phyloP scores from a whole-genome alignment of 2,888 invertebrate genomes.

The Seira musarum region DNA sequence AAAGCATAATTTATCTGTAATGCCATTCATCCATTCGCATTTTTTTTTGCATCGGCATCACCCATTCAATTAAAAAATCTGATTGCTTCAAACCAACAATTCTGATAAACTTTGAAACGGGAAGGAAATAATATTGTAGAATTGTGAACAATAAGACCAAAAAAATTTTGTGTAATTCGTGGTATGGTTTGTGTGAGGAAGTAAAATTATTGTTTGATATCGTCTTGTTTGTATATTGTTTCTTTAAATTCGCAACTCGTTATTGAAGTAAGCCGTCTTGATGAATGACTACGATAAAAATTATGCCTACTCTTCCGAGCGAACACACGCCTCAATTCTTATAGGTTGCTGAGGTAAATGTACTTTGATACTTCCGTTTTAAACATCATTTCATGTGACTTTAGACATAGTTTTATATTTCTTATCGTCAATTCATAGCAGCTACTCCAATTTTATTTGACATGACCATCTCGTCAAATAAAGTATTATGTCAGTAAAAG shows the following conservation, averaged over 20 bases:
- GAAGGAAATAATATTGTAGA: conserved; percentile 42
- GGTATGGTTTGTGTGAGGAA: conserved; percentile 35
- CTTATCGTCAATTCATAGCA: background rate
- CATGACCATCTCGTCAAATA: background rate
- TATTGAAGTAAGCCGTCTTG: conserved; percentile 9
- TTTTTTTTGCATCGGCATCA: conserved; percentile 6
- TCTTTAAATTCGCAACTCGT: background rate
- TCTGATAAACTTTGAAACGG: conserved; percentile 23
- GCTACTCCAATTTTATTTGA: background rate
- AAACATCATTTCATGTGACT: background rate
- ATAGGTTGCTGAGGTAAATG: background rate
- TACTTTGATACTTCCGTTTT: conserved; percentile 6
- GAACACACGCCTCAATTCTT: background rate
- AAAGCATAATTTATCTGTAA: background rate
- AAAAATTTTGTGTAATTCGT: background rate
- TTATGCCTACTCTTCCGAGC: background rate
- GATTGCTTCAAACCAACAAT: conserved; percentile 9
- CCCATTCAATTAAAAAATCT: conserved; percentile 15
- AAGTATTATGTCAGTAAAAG: background rate
- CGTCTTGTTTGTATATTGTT: conserved; percentile 14
- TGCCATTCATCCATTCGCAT: background rate
- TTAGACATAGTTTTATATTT: no score
- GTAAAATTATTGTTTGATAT: conserved; percentile 29
- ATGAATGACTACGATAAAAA: background rate
- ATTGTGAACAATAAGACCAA: conserved; percentile 8